Evolutionary conservation across 2,113 vertebrate species (phyloP), one percentile per base, ranked within the genome.

Genomic region (Pelusios castaneus): DNA sequence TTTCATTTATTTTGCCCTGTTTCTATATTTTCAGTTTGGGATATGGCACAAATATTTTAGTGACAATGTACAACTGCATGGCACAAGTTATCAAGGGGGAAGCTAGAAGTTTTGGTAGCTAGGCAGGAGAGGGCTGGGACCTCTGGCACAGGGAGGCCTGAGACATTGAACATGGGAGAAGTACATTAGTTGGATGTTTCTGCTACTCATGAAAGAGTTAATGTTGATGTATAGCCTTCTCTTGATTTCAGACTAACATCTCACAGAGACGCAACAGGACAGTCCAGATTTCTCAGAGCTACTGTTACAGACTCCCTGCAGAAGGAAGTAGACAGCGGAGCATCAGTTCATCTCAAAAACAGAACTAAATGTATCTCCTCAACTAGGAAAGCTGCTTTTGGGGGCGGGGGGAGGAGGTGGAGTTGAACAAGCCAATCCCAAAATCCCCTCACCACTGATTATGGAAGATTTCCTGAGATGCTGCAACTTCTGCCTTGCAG

Each of bases 381-480:
- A 38, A 70, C 9, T 17, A 70, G 63, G n/a, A 22, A 70, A 19
- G 19, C 63, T 70, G n/a, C 19, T 17, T 70, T 92, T 92, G 94
- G 70, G 94, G 88, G 14, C 13, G 51, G 51, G 14, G 16, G 51
- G 51, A 14, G 51, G 16, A 14, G 51, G 51, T 16, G 49, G 14
- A 38, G 85, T 93, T 83, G 94, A 70, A 95, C 60, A 95, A 73
- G 38, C 25, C 79, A 80, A 16, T 25, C 43, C 91, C 82, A 92
- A 95, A 93, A 97, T 73, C 52, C 92, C 55, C 63, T 89, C 88
- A 19, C 17, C n/a, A 70, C 63, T 17, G 8, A n/a, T 88, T 31
- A 79, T 0, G 76, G 43, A 67, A 38, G 14, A 67, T 88, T 60
- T 95, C 97, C 92, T 92, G 87, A 75, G 88, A 85, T 89, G 83